Evolutionary conservation across 2,888 invertebrate species (phyloP).

Genomic region (Pegoplata infirma): DNA sequence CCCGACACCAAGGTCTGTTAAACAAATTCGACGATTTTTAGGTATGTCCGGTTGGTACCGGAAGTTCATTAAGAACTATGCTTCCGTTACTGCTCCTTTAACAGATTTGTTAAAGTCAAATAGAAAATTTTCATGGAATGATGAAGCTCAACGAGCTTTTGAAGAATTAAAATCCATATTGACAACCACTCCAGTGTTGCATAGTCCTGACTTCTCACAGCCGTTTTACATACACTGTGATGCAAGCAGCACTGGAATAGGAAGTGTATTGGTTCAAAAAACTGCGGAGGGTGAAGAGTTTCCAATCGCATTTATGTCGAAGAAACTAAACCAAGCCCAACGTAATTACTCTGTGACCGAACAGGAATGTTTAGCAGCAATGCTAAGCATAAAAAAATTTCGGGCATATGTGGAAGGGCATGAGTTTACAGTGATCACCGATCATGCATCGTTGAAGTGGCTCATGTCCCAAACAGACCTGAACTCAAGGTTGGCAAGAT

Average conservation of each 20-base stretch:
- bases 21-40: slow-evolving; percentile 55
- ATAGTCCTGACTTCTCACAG: no score
- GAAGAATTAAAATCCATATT: slow-evolving; percentile 34
- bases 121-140: slow-evolving; percentile 32
- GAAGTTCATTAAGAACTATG: slow-evolving; percentile 53
- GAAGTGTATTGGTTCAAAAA: slow-evolving; percentile 32
- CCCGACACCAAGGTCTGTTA: slow-evolving; percentile 31
- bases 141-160: slow-evolving; percentile 24
- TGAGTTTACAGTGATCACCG: background rate
- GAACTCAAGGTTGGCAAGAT: slow-evolving; percentile 36
- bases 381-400: slow-evolving; percentile 25
- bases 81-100: slow-evolving; percentile 47
- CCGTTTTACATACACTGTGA: no score
- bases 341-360: slow-evolving; percentile 15
- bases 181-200: slow-evolving; percentile 21
- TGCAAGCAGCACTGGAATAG: no score
- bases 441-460: no score
- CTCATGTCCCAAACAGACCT: slow-evolving; percentile 35
- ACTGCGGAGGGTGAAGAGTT: slow-evolving; percentile 17
- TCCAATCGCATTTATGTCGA: no score
- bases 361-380: slow-evolving; percentile 20
- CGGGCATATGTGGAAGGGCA: background rate
- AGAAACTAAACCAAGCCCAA: slow-evolving; percentile 9
- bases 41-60: slow-evolving; percentile 62
- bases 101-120: slow-evolving; percentile 47